phyloP scores from a whole-genome alignment of 1,140 invertebrate genomes.

The Berghia stephanieae region DNA sequence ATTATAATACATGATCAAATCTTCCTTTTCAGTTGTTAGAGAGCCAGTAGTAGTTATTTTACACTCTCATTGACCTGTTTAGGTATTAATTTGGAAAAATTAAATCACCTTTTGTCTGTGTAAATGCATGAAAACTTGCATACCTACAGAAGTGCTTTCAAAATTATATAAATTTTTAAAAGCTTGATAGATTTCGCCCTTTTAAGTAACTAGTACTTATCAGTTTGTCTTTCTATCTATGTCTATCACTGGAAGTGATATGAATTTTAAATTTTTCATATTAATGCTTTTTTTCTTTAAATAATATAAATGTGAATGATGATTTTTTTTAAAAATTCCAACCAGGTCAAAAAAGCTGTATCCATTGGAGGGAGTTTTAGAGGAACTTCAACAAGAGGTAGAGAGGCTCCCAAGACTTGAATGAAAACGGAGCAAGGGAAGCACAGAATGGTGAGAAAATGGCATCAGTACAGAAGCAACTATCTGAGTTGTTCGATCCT shows the following conservation, averaged over 20 bases:
- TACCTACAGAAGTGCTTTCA: too few species aligned
- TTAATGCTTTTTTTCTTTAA: neutral
- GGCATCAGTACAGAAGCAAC: slow-evolving; percentile 29
- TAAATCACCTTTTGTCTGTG: too few species aligned
- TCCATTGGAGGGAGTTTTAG: slow-evolving; percentile 36
- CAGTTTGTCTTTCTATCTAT: neutral
- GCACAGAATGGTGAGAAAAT: slow-evolving; percentile 20
- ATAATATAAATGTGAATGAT: neutral
- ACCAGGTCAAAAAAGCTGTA: slow-evolving; percentile 27
- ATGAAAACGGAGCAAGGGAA: slow-evolving; percentile 27
- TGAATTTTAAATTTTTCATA: neutral
- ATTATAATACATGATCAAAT: too few species aligned
- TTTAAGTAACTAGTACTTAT: neutral
- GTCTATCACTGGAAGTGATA: neutral
- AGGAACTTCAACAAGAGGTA: slow-evolving; percentile 33
- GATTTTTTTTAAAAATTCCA: neutral
- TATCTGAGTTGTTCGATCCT: slow-evolving; percentile 36
- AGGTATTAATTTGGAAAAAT: too few species aligned
- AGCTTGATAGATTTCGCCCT: neutral
- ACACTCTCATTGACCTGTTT: too few species aligned
- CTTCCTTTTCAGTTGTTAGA: too few species aligned
- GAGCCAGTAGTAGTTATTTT: too few species aligned
- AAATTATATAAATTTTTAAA: too few species aligned
- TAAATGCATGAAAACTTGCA: too few species aligned
- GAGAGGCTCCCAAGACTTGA: slow-evolving; percentile 29